Conservation (phyloP, 92 coral and sea anemone species). For the Porites rus region DNA sequence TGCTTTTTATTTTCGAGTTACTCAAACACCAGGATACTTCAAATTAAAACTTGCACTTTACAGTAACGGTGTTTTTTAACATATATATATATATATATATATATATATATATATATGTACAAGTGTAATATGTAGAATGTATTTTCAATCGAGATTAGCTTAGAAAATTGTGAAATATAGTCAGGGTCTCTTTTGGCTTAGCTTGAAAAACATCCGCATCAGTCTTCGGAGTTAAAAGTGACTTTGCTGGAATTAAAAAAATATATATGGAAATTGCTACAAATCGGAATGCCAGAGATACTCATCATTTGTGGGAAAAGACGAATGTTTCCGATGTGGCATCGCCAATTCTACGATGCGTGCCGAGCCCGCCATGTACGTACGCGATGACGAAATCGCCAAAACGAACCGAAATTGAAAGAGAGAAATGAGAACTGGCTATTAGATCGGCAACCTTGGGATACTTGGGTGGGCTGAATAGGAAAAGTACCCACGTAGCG, state of each 20-base stretch:
- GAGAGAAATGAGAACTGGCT: background rate
- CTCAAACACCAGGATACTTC: no score
- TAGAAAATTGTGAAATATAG: no score
- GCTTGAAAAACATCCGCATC: no score
- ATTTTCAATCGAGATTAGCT: no score
- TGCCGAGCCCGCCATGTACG: background rate
- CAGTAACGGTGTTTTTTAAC: no score
- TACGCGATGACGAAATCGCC: background rate
- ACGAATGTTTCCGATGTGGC: background rate
- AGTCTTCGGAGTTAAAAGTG: no score
- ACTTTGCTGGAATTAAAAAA: background rate
- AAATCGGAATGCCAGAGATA: background rate
- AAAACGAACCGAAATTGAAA: background rate
- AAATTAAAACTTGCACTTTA: no score
- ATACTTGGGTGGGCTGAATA: background rate
- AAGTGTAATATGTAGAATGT: no score
- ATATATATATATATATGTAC: no score
- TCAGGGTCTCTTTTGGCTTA: no score
- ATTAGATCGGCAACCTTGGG: background rate
- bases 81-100: no score
- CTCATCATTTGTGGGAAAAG: background rate
- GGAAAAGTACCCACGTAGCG: background rate
- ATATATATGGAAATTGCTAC: background rate
- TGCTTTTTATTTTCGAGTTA: no score
- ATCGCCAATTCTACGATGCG: background rate